Evolutionary conservation across 2,113 vertebrate genomes (phyloP), one percentile per base, ranked within the genome.

Genomic region (Arenaria interpres): DNA sequence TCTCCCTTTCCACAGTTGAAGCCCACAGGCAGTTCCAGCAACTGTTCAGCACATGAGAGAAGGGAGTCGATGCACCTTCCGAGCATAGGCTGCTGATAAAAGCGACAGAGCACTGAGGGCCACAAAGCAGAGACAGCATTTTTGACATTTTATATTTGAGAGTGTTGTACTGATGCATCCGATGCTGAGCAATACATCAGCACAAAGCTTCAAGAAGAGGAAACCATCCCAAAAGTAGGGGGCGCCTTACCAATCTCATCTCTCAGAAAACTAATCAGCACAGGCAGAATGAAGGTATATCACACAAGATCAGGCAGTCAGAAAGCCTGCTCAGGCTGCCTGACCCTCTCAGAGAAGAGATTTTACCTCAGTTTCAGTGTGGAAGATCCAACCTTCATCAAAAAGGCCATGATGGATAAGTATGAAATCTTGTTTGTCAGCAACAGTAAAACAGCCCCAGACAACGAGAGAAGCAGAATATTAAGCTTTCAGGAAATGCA

Each of bases 391-490:
- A 85, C 85, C 28, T 77, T 92, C 37, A 45, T 75, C 37, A 67
- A 12, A 88, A 85, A 91, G 25, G 12, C 14, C 32, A 45, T 74
- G 75, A 91, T 20, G 33, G 35, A 10, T 60, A 96, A 95, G 43
- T 59, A 54, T 67, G 68, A 90, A 93, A 94, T 77, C 69, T 87
- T 59, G 22, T 84, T 95, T 91, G 85, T 76, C 66, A 94, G 72
- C 23, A 86, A 85, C 51, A 87, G 74, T 75, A 84, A 88, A 92
- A 30, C 45, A 79, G 53, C 30, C 50, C 45, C 77, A 71, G 64
- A 60, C 27, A 69, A 54, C 25, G 37, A 88, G 57, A 86, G 51
- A 72, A 91, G 37, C 32, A 76, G 63, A 78, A 91, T n/a, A 84
- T 75, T 32, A 56, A 86, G 30, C 43, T 92, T 87, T 91, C 67